Conservation (phyloP, 2,888 invertebrate genomes). For the Tiphia femorata region DNA sequence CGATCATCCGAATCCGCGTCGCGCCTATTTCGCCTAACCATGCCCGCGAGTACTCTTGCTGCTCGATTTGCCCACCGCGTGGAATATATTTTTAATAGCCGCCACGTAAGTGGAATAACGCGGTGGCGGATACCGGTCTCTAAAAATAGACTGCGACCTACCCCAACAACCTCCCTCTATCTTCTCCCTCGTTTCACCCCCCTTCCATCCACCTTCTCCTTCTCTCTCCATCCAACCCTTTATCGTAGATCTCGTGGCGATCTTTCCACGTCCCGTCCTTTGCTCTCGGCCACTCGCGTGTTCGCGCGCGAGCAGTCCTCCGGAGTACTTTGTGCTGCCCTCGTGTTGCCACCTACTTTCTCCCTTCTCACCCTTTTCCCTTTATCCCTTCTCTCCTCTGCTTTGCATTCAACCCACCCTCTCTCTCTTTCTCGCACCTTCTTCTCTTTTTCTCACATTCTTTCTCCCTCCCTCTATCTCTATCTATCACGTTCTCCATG, state of each 20-base stretch:
- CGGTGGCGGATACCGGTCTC: slow-evolving; percentile 19
- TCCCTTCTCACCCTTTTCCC: slow-evolving; percentile 9
- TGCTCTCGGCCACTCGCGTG: neutral
- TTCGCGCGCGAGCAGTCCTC: slow-evolving; percentile 5
- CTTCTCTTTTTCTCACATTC: neutral
- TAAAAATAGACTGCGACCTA: slow-evolving; percentile 46
- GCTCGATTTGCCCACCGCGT: too few relatives aligned
- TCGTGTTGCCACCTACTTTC: too few relatives aligned
- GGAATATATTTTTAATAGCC: too few relatives aligned
- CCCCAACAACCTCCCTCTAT: slow-evolving; percentile 18
- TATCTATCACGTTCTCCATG: neutral
- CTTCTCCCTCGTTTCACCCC: slow-evolving; percentile 7
- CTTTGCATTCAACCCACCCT: neutral
- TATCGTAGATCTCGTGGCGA: too few relatives aligned
- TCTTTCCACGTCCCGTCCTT: too few relatives aligned
- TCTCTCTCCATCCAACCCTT: too few relatives aligned
- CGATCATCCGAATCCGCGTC: too few relatives aligned
- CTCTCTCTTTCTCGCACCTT: slow-evolving; percentile 16
- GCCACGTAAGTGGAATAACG: slow-evolving; percentile 28
- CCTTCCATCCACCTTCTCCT: too few relatives aligned
- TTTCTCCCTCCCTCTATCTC: neutral
- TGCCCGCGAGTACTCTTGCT: too few relatives aligned
- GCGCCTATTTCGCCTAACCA: too few relatives aligned
- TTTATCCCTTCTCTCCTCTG: slow-evolving; percentile 11
- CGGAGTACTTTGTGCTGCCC: too few relatives aligned